Evolutionary conservation across 2,888 invertebrate genomes (phyloP).

Genomic region (Nomada fucata): DNA sequence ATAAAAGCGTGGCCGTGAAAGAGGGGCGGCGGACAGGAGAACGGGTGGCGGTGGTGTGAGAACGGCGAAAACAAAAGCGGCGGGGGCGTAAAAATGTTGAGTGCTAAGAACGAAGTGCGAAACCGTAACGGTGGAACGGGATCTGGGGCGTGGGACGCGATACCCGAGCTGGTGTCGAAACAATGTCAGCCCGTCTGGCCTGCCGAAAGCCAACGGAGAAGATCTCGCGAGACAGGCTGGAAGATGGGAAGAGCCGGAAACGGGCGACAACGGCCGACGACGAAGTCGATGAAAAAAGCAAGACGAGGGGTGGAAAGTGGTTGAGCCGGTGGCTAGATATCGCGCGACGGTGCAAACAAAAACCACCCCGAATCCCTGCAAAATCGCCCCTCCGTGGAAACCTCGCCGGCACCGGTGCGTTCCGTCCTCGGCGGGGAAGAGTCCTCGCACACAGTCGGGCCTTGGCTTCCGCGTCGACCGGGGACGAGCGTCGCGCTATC

Average conservation of each 20-base stretch:
- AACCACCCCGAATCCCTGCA: slow-evolving; percentile 68
- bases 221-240: slow-evolving; percentile 4
- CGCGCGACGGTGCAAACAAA: slow-evolving; percentile 77
- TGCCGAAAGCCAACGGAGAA: slow-evolving; percentile 47
- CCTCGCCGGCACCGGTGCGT: background rate
- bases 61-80: slow-evolving; percentile 40
- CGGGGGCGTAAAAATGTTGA: slow-evolving; percentile 62
- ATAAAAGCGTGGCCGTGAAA: slow-evolving; percentile 53
- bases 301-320: slow-evolving; percentile 40
- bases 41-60: background rate
- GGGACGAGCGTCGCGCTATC: slow-evolving; percentile 73
- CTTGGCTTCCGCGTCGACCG: slow-evolving; percentile 56
- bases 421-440: slow-evolving; percentile 43
- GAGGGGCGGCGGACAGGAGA: background rate
- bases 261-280: slow-evolving; percentile 22
- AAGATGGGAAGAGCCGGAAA: slow-evolving; percentile 37
- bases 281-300: slow-evolving; percentile 6
- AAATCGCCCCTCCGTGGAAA: slow-evolving; percentile 44
- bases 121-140: slow-evolving; percentile 61
- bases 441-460: slow-evolving; percentile 46
- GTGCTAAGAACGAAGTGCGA: slow-evolving; percentile 63
- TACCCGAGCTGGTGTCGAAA: slow-evolving; percentile 38
- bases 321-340: slow-evolving; percentile 73
- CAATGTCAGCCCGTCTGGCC: slow-evolving; percentile 55
- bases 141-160: slow-evolving; percentile 41